Base-by-base conservation (phyloP, 1,140 invertebrate species). In the Drosophila equinoxialis region DNA sequence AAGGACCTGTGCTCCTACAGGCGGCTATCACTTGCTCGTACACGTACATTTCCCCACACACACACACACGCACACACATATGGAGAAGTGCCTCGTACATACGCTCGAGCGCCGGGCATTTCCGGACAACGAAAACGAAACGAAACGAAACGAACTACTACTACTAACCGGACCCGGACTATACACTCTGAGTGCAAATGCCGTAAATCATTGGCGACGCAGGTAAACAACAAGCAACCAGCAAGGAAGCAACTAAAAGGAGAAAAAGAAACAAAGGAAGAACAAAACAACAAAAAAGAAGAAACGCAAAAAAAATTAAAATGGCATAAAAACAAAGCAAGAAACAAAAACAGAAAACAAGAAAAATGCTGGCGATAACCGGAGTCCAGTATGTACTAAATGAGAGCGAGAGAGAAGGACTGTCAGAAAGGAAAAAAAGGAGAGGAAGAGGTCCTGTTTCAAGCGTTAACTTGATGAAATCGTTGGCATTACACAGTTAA, bases 321-420 rank as follows among this genome's bases (percentile, higher is more conserved):
- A 51, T 51, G 45, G 45, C 45, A 51, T 51, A 51, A 51, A 51
- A 51, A 51, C 45, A 51, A 51, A 51, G 45, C 45, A 51, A 51
- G 17, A 30, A 51, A 51, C 45, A 51, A 20, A 51, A 51, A 51
- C 45, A 51, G 45, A 51, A 51, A 51, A 51, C 45, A n/a, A 51
- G 45, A 51, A 51, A 51, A 51, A 51, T 51, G 45, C 45, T 51
- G 45, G 45, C 45, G 45, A 51, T 51, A 51, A 51, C 45, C 45
- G 45, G 45, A 48, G 14, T 48, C 45, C 45, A 20, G 45, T 51
- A 51, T 51, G 45, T 51, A 51, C n/a, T 51, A 51, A 51, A 39
- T 13, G 37, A 51, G 45, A 4, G 45, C 3, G 20, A 20, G 45
- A 20, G 45, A 23, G 45, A 48, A 7, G 6, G 14, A 17, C 23